Percentiles rank a stretch among this genome's conserved stretches.
These are phyloP conservation scores for Clusia tigrina DNA, from an alignment of 2,888 invertebrate species.

Conservation along the genomic window DNA sequence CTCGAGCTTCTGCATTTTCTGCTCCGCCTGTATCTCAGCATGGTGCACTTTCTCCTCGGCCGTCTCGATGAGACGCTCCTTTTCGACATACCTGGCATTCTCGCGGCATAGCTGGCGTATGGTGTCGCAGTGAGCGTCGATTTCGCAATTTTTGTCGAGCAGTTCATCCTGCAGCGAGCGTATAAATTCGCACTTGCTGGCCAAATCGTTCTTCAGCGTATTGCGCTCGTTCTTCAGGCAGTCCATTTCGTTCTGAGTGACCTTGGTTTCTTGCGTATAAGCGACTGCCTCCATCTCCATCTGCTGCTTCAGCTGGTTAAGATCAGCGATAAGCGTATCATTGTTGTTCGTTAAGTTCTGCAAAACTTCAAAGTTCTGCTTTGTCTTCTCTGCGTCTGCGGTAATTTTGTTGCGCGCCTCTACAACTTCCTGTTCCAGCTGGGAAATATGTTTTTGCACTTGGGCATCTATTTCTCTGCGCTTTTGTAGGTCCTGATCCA, in stretches of 20 bases:
- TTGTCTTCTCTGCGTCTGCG: constrained; percentile 43
- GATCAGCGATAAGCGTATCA: constrained; percentile 46
- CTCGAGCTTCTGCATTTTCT: constrained; percentile 65
- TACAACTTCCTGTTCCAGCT: constrained; percentile 46
- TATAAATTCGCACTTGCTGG: constrained; percentile 60
- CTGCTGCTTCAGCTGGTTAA: constrained; percentile 52
- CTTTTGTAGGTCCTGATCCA: constrained; percentile 40
- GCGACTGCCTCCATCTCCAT: constrained; percentile 58
- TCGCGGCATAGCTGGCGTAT: constrained; percentile 58
- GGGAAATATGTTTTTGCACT: constrained; percentile 35
- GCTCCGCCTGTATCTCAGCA: constrained; percentile 62
- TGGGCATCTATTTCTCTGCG: constrained; percentile 38
- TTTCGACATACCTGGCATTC: constrained; percentile 56
- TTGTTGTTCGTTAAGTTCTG: constrained; percentile 55
- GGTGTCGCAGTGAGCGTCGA: constrained; percentile 60
- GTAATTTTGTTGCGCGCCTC: constrained; percentile 45
- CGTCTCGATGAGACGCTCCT: constrained; percentile 60
- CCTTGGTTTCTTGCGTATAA: constrained; percentile 57
- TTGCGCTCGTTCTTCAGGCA: constrained; percentile 58
- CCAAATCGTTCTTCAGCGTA: constrained; percentile 58
- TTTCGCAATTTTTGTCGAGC: constrained; percentile 59
- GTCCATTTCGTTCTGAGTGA: constrained; percentile 56
- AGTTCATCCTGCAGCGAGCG: constrained; percentile 59
- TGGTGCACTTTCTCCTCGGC: constrained; percentile 60
- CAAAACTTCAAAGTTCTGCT: constrained; percentile 47